A percentile compares a stretch with the other conserved stretches of the same genome.
These are phyloP conservation scores for Vombatus ursinus DNA, from an alignment of 2,113 vertebrate genomes.

Conservation along the genomic window DNA sequence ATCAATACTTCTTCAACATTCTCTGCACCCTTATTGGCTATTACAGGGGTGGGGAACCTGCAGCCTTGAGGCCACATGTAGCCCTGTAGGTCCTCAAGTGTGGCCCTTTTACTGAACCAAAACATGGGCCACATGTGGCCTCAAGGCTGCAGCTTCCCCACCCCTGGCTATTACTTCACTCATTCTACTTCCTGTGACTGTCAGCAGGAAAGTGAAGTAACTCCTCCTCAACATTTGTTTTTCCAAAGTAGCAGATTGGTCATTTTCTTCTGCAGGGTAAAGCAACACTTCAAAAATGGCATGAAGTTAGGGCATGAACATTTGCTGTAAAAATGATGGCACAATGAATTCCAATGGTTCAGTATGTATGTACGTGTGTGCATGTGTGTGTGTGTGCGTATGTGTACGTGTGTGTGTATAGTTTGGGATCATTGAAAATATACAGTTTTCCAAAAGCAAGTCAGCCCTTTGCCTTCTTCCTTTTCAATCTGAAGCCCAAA, in stretches of 20 bases:
- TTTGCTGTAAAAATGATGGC: slow-evolving; percentile 96
- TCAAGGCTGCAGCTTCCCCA: too few species aligned
- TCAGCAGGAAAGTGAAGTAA: slow-evolving; percentile 97
- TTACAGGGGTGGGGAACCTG: slow-evolving; percentile 30
- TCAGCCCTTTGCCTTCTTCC: too few species aligned
- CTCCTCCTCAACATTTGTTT: slow-evolving; percentile 97
- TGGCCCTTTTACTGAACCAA: too few species aligned
- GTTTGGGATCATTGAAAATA: too few species aligned
- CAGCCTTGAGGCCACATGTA: too few species aligned
- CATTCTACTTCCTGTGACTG: slow-evolving; percentile 94
- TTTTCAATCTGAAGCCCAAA: too few species aligned
- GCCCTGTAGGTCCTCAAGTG: too few species aligned
- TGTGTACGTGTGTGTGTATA: too few species aligned
- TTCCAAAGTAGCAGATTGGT: slow-evolving; percentile 96
- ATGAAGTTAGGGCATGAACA: slow-evolving; percentile 96
- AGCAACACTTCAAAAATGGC: slow-evolving; percentile 96
- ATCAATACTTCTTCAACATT: slow-evolving; percentile 94
- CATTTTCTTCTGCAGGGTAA: slow-evolving; percentile 95
- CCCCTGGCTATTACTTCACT: slow-evolving; percentile 86
- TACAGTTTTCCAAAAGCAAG: too few species aligned
- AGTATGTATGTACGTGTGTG: too few species aligned
- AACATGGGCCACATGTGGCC: too few species aligned
- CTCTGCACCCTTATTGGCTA: slow-evolving; percentile 95
- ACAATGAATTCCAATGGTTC: slow-evolving; percentile 72
- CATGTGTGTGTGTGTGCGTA: too few species aligned